Conservation (phyloP, 2,888 invertebrate species). For the Leptopilina drosophilae region DNA sequence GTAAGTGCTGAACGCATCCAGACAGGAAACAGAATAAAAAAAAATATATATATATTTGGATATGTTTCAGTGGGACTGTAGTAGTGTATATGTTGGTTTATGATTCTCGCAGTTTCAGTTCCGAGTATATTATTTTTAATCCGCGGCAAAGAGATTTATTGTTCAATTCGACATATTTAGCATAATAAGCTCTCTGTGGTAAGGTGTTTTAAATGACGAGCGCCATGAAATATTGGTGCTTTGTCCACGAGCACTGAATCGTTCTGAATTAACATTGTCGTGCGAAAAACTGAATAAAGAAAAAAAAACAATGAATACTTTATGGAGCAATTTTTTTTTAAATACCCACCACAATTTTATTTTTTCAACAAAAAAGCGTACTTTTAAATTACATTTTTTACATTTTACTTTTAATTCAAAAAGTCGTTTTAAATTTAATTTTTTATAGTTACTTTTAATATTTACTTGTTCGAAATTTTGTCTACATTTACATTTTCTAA, state of each 20-base stretch:
- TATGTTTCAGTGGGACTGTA: constrained; percentile 19
- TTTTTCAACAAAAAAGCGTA: too few relatives aligned
- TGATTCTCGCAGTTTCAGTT: constrained; percentile 18
- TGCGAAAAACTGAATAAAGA: constrained; percentile 6
- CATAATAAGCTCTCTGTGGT: constrained; percentile 51
- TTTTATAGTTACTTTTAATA: too few relatives aligned
- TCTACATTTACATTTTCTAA: too few relatives aligned
- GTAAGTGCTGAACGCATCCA: constrained; percentile 1
- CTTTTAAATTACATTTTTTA: too few relatives aligned
- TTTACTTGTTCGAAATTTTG: too few relatives aligned
- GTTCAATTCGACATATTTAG: constrained; percentile 42
- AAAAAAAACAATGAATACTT: constrained; percentile 25
- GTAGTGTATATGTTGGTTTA: constrained; percentile 8
- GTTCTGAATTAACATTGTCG: constrained; percentile 29
- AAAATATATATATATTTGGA: constrained; percentile 4
- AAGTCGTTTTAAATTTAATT: too few relatives aligned
- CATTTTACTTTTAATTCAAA: too few relatives aligned
- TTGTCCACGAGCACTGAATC: constrained; percentile 8
- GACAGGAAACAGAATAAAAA: neutral
- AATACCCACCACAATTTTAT: too few relatives aligned
- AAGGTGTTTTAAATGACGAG: constrained; percentile 31
- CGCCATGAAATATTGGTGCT: neutral
- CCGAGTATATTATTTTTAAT: constrained; percentile 31
- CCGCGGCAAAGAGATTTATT: constrained; percentile 37
- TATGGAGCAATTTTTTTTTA: neutral